Base-by-base conservation (phyloP, 2,888 invertebrate species). In the Leptinotarsa peninsularis region DNA sequence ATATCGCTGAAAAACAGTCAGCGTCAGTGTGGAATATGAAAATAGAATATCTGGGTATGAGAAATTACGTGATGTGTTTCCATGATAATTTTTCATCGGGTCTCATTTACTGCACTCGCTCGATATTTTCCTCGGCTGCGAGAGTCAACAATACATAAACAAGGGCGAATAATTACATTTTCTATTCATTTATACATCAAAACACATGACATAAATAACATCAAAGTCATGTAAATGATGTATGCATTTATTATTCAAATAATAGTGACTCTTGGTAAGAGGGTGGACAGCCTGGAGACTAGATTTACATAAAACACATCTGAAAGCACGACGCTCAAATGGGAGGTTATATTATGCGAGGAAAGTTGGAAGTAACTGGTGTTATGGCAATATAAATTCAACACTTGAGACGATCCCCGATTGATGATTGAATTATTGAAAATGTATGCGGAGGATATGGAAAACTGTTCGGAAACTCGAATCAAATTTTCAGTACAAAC, bases 221-320 rank as follows among this genome's bases (percentile, higher is more conserved):
- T 79, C 77, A 79, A 77, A 79, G 76, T 68, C 58, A 77, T 79
- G 78, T 67, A 78, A 76, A 76, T 78, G 73, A 70, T 75, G 75
- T 66, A 75, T 77, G 71, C 56, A 60, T 76, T 74, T 76, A 77
- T 73, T 79, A 79, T 79, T 79, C 77, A 79, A 76, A 79, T 77
- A 66, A 70, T 58, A 71, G 71, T 67, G 75, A 76, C 72, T 76
- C 67, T 70, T 54, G 50, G 63, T 50, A 67, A 33, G 50, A 70
- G 71, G 73, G 60, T 69, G 74, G 67, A 69, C 78, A 74, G 71
- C 70, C 72, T 63, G 69, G 72, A 58, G 54, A 74, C 74, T 60
- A 58, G 18, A 72, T 74, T 77, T 74, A 70, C 75, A 75, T 71
- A 74, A 76, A 71, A 71, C 56, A 49, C 63, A 68, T 63, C 54